Conservation (phyloP, 2,797 vertebrate species). For the Heterohyrax brucei region DNA sequence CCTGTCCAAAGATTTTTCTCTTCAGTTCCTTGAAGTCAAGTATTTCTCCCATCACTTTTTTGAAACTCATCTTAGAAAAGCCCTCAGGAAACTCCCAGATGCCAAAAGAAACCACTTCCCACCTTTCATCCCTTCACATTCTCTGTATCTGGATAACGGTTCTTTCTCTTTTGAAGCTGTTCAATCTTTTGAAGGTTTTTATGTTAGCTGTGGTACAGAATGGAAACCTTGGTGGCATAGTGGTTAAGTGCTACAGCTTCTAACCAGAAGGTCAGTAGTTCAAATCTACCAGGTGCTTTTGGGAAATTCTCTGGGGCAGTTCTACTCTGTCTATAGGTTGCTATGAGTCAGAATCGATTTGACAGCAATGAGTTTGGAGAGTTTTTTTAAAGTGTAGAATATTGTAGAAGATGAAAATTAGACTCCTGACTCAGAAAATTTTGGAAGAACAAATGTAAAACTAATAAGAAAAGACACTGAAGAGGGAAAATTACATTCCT, state of each 20-base stretch:
- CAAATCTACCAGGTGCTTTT: too few relatives aligned
- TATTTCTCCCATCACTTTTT: not conserved
- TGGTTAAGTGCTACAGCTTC: too few relatives aligned
- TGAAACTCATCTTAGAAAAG: constrained; percentile 11
- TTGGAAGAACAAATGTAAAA: not conserved
- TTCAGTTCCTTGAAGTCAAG: not conserved
- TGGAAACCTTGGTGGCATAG: too few relatives aligned
- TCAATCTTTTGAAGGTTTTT: constrained; percentile 10
- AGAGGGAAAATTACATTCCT: not conserved
- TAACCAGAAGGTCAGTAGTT: too few relatives aligned
- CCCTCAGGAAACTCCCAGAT: not conserved
- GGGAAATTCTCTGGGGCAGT: too few relatives aligned
- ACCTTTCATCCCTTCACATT: not conserved
- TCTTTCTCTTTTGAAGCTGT: constrained; percentile 8
- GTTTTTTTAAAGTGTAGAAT: not conserved
- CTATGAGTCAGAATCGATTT: too few relatives aligned
- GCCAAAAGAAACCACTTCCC: not conserved
- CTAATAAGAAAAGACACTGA: not conserved
- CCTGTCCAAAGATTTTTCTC: not conserved
- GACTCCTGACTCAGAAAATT: not conserved
- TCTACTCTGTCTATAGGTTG: too few relatives aligned
- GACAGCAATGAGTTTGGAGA: too few relatives aligned
- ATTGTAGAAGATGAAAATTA: not conserved
- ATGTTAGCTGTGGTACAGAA: not conserved
- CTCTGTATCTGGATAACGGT: not conserved